A percentile compares a stretch with the other conserved stretches of the same genome.
phyloP scores from a whole-genome alignment of 1,140 invertebrate genomes.

The Drosophila athabasca region DNA sequence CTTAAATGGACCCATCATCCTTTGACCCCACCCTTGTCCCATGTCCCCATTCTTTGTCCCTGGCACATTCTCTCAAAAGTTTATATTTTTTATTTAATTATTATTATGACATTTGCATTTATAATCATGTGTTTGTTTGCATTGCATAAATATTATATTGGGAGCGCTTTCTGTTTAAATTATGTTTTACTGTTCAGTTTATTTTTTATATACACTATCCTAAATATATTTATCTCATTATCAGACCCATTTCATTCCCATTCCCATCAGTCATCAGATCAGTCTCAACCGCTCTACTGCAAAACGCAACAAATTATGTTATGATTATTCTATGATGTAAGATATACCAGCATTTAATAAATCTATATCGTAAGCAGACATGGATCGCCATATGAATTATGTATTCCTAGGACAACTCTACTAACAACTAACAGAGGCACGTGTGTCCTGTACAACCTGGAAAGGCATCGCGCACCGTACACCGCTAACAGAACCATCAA shows the following conservation, averaged over 20 bases:
- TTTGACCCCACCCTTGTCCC: not conserved
- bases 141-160: slow-evolving; percentile 41
- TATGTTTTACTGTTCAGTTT: slow-evolving; percentile 41
- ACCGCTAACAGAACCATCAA: slow-evolving; percentile 25
- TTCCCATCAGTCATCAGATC: not conserved
- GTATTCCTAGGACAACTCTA: slow-evolving; percentile 32
- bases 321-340: slow-evolving; percentile 41
- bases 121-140: slow-evolving; percentile 39
- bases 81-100: slow-evolving; percentile 18
- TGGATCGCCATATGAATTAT: slow-evolving; percentile 35
- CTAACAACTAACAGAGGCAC: slow-evolving; percentile 46
- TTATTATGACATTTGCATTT: slow-evolving; percentile 49
- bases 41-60: not conserved
- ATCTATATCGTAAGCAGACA: slow-evolving; percentile 38
- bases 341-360: slow-evolving; percentile 52
- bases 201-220: slow-evolving; percentile 1
- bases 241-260: not conserved
- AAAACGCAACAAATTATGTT: slow-evolving; percentile 18
- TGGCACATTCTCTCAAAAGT: not conserved
- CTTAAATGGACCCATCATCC: too few relatives aligned
- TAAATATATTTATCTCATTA: not conserved
- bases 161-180: slow-evolving; percentile 21
- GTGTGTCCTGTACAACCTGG: slow-evolving; percentile 60
- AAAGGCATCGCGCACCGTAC: slow-evolving; percentile 14
- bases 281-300: not conserved